Evolutionary conservation across 2,113 vertebrate genomes (phyloP), one percentile per base, ranked within the genome.

Genomic region (Caranx melampygus): DNA sequence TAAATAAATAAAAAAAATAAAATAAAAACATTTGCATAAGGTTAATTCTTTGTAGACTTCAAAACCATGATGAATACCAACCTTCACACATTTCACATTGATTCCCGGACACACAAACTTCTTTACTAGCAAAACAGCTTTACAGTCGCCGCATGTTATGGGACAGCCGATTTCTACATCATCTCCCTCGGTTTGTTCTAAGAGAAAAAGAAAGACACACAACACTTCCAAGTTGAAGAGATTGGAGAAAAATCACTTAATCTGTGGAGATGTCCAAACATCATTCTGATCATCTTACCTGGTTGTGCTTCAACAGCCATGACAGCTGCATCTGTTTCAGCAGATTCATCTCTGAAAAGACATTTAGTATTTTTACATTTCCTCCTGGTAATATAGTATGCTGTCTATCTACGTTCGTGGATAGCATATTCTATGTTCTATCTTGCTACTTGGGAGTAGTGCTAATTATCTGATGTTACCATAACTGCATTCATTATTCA

Each of bases 21-120:
- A 26, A 26, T 26, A 26, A 63, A 52, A 20, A 16, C 8, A 21
- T 35, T 0, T 31, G 9, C 13, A 58, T n/a, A 18, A 18, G 26
- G 45, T 18, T 37, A 15, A 26, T 12, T 70, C 21, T 33, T 2
- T 3, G 26, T 42, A 14, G 40, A 45, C 0, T 26, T 18, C n/a
- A 75, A 33, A 66, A 37, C 47, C 5, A 35, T 3, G 3, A 72
- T 3, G 7, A 72, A 72, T 31, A 82, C 93, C 45, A 47, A 99
- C 98, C 97, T 98, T 99, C 5, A 99, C 98, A 87, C 98, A 99
- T 87, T 98, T 99, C 44, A 99, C 98, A 51, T 99, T 99, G 91
- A 99, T 99, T 90, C 98, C 98, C 0, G 98, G 98, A 79, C 98
- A 99, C 40, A 99, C 97, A 77, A 99, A 99, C 85, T 99, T 99